phyloP scores from a whole-genome alignment of 2,113 vertebrate species.

The Rafetus swinhoei region DNA sequence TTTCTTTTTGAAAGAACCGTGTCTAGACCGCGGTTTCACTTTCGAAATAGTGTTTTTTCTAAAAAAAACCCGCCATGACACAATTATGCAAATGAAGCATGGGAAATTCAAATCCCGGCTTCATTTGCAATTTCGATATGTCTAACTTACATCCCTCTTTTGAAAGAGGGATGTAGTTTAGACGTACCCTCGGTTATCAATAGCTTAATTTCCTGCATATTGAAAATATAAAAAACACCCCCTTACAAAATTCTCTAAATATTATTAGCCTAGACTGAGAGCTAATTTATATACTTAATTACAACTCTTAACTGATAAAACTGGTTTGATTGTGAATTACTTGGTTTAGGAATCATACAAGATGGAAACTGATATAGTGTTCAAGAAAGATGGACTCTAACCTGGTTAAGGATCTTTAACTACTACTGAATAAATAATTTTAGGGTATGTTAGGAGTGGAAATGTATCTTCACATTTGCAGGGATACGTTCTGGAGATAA shows the following conservation, averaged over 20 bases:
- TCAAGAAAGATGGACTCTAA: background rate
- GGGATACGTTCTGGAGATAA: too few species aligned
- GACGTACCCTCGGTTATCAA: background rate
- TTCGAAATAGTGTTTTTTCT: too few species aligned
- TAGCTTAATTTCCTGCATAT: background rate
- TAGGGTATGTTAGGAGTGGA: background rate
- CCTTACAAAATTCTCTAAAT: background rate
- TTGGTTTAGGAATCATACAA: background rate
- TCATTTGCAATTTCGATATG: too few species aligned
- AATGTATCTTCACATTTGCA: too few species aligned
- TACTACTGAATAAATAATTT: background rate
- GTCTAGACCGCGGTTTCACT: too few species aligned
- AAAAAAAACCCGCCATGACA: too few species aligned
- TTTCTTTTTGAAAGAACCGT: too few species aligned
- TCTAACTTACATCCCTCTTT: too few species aligned
- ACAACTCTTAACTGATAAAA: background rate
- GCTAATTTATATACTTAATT: background rate
- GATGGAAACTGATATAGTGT: background rate
- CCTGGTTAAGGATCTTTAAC: background rate
- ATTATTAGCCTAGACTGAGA: background rate
- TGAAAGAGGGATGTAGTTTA: too few species aligned
- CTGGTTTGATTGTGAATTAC: background rate
- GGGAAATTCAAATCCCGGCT: too few species aligned
- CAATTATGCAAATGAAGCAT: too few species aligned
- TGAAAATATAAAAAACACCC: background rate